Conservation (phyloP, 2,888 invertebrate genomes). For the Zeuzera pyrina region DNA sequence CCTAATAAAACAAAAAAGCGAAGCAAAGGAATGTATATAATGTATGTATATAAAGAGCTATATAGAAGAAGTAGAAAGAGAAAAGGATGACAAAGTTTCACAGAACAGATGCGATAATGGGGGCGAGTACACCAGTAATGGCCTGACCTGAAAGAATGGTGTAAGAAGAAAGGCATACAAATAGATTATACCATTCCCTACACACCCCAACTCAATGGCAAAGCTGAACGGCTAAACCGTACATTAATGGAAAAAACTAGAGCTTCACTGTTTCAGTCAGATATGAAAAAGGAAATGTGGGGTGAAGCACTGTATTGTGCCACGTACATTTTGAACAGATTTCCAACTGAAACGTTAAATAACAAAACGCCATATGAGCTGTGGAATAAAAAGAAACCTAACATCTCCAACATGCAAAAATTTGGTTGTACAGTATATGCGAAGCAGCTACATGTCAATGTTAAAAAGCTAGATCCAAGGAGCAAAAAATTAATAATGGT, state of each 20-base stretch:
- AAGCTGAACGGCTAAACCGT: constrained; percentile 33
- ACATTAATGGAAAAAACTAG: constrained; percentile 35
- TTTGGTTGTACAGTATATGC: constrained; percentile 30
- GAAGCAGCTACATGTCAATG: not conserved
- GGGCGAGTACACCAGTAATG: constrained; percentile 21
- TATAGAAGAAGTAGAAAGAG: not conserved
- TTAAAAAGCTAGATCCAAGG: not conserved
- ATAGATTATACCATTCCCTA: constrained; percentile 37
- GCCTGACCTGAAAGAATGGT: constrained; percentile 29
- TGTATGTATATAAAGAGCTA: not conserved
- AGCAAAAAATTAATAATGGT: not conserved
- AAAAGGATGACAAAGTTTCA: not conserved
- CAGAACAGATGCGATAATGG: constrained; percentile 22
- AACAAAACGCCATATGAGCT: constrained; percentile 35
- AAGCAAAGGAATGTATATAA: constrained; percentile 2
- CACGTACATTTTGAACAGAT: constrained; percentile 31
- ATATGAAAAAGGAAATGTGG: constrained; percentile 30
- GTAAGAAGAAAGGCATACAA: constrained; percentile 25
- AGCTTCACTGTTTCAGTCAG: constrained; percentile 24
- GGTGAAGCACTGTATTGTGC: constrained; percentile 34
- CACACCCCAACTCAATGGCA: constrained; percentile 38
- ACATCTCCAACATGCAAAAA: constrained; percentile 22
- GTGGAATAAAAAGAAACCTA: constrained; percentile 32
- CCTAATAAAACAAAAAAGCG: constrained; percentile 6
- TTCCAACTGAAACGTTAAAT: constrained; percentile 29